Percentiles rank a stretch among this genome's conserved stretches.
phyloP scores from a whole-genome alignment of 2,113 vertebrate species.

The Cephalophus harveyi region DNA sequence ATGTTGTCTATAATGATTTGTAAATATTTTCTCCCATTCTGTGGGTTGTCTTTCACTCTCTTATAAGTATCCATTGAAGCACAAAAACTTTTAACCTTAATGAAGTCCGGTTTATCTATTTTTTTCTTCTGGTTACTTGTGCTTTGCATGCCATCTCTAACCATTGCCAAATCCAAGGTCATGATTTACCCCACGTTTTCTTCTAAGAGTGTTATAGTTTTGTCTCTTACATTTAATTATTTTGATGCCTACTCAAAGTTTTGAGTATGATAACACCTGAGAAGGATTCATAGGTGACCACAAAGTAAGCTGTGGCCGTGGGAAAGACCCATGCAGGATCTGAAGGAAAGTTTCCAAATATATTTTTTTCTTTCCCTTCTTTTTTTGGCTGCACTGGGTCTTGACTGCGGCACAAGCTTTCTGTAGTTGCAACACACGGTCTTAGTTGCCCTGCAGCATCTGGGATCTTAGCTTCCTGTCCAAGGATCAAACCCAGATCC shows the following conservation, averaged over 20 bases:
- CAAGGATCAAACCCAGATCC: neutral
- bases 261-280: neutral
- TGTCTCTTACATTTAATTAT: neutral
- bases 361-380: neutral
- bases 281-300: neutral
- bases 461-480: neutral
- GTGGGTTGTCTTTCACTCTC: neutral
- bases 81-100: neutral
- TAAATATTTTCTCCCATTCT: neutral
- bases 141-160: neutral
- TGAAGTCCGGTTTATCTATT: no score
- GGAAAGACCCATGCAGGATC: neutral
- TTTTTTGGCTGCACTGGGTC: neutral
- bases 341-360: neutral
- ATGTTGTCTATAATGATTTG: neutral
- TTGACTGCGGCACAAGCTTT: neutral
- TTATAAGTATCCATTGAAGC: neutral
- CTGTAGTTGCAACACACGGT: neutral
- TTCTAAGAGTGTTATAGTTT: neutral
- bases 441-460: neutral
- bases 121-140: neutral
- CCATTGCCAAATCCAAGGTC: neutral
- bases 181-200: neutral
- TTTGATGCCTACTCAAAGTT: neutral
- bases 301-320: rapidly evolving